Evolutionary conservation across 2,113 vertebrate species (phyloP).

Genomic region (Desmodus rotundus): DNA sequence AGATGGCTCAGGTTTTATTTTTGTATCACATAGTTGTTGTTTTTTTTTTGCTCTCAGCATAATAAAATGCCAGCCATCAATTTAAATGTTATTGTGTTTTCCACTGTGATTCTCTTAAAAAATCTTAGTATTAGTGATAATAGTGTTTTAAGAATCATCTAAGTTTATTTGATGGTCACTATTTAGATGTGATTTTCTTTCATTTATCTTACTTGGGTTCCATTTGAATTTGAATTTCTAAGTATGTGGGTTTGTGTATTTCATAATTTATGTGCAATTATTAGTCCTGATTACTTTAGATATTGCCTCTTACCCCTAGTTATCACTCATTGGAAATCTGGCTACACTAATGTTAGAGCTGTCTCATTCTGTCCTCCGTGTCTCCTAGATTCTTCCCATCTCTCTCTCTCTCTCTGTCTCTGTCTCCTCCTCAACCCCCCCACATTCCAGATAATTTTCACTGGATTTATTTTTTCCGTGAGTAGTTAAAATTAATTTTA

Average conservation of each 20-base stretch:
- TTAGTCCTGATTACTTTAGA: background rate
- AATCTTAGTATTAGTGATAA: background rate
- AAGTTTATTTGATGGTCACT: background rate
- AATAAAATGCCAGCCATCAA: background rate
- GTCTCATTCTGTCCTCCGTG: background rate
- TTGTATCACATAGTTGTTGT: background rate
- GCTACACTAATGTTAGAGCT: background rate
- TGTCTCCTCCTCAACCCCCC: background rate
- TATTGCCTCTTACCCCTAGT: background rate
- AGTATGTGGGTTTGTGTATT: background rate
- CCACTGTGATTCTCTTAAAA: background rate
- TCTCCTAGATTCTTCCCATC: background rate
- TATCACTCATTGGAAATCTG: background rate
- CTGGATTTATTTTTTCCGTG: background rate
- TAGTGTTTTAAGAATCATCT: background rate
- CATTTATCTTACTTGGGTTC: background rate
- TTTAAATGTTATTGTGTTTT: background rate
- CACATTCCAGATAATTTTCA: background rate
- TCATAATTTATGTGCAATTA: background rate
- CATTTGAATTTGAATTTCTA: background rate
- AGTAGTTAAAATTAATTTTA: background rate
- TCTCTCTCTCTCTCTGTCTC: background rate
- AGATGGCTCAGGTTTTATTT: background rate
- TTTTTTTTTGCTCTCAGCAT: background rate
- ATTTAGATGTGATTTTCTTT: background rate